These are phyloP conservation scores for Pyrochroa serraticornis DNA, from an alignment of 2,888 invertebrate species.

Conservation along the genomic window DNA sequence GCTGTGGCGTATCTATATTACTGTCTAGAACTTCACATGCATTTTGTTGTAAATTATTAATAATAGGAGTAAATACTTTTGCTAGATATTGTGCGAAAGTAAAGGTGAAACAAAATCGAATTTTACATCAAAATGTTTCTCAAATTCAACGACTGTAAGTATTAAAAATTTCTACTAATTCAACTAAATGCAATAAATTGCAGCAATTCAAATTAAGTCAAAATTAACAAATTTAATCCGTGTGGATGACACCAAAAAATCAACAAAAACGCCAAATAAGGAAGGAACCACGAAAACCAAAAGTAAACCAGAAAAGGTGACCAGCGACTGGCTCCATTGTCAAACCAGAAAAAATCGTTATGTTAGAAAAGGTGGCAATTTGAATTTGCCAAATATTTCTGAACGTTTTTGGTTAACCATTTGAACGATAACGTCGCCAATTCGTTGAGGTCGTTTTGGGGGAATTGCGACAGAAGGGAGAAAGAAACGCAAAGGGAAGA, in stretches of 20 bases:
- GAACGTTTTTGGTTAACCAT: slow-evolving; percentile 38
- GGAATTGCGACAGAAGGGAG: slow-evolving; percentile 13
- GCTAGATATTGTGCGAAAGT: too few species aligned
- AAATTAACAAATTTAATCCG: slow-evolving; percentile 5
- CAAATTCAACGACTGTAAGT: not conserved
- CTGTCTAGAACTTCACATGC: too few species aligned
- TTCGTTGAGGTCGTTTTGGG: slow-evolving; percentile 35
- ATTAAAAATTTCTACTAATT: not conserved
- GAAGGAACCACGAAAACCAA: slow-evolving; percentile 7
- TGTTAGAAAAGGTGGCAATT: slow-evolving; percentile 33
- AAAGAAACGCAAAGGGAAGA: not conserved
- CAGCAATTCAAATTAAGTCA: not conserved
- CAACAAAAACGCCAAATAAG: slow-evolving; percentile 1
- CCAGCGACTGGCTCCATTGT: slow-evolving; percentile 31
- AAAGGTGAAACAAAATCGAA: not conserved
- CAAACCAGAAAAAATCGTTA: slow-evolving; percentile 10
- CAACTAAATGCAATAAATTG: not conserved
- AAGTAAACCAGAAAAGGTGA: slow-evolving; percentile 9
- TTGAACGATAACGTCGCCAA: slow-evolving; percentile 39
- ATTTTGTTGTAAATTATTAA: too few species aligned
- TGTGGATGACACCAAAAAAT: too few species aligned
- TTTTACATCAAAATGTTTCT: slow-evolving; percentile 2
- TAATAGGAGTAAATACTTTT: too few species aligned
- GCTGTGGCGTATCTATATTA: too few species aligned
- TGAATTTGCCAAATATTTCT: slow-evolving; percentile 36